Evolutionary conservation across 2,797 vertebrate genomes (phyloP), one percentile per base, ranked within the genome.

Genomic region (Rhyacichthys aspro): DNA sequence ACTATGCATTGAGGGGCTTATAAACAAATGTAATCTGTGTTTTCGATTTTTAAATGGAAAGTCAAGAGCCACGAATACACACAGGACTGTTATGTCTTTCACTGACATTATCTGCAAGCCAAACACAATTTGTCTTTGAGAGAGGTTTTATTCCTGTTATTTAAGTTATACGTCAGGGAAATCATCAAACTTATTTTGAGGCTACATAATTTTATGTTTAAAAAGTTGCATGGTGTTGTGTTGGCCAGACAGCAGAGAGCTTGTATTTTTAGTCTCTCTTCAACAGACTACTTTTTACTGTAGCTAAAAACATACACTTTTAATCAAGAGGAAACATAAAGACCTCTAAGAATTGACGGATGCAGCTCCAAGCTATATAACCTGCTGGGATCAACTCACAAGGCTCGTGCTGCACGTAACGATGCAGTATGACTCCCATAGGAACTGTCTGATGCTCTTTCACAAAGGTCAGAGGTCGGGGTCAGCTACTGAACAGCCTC

Each of bases 381-480:
- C 59, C 56, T 53, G 46, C 59, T 55, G 52, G 43, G 55, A 59
- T 36, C 34, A 58, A 55, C 41, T 54, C 59, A 16, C 42, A 50
- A 19, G 53, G 42, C 66, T 55, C 32, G 19, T 37, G 59, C 54
- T 17, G 28, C 37, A 62, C 65, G 28, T 38, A 60, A 75, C 61
- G 53, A 64, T 53, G 46, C 43, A 54, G 67, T 43, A 47, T 50
- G 43, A 70, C 47, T 68, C 66, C 67, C 39, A 60, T 10, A 53
- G 43, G 54, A 54, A 63, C 64, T 50, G 36, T 63, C 15, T 43
- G 52, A 39, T 61, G 28, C 16, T 70, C 17, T 18, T 74, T 48
- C 7, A 7, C 15, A 47, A 43, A 76, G 69, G 65, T 78, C 65
- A 78, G 38, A 70, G 60, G 58, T 64, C 9, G 11, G 18, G 64